Evolutionary conservation across 2,888 invertebrate species (phyloP), one percentile per base, ranked within the genome.

Genomic region (Callinectes sapidus): DNA sequence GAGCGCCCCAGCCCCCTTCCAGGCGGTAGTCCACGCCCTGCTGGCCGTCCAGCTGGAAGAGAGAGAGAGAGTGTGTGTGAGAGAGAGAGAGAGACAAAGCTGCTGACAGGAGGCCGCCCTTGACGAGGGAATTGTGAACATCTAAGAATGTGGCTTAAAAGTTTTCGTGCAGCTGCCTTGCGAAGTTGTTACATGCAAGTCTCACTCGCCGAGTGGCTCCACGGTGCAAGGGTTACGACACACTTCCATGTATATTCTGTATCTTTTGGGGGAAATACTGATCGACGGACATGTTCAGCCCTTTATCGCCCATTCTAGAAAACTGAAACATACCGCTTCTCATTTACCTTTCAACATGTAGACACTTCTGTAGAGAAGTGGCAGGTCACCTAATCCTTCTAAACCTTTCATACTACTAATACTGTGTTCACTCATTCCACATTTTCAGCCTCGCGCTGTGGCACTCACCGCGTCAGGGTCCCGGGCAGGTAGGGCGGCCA

Each of bases 381-480:
- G 6, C 71, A 71, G 28, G 71, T 71, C 6, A 71, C 28, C 71
- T 71, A 1, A 71, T 71, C n/a, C n/a, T 71, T 28, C 5, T 71
- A 28, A 61, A 23, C 18, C 23, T 61, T 61, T 61, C 61, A 61
- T 23, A 61, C 16, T 23, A 18, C 61, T 18, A 23, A 71, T 71
- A 71, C 28, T 71, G 5, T 23, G 61, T 61, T 61, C 71, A n/a
- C 23, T 71, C 28, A 71, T 2, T 71, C 10, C 23, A 28, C n/a
- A 28, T 6, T 23, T 28, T 71, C 18, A 71, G 5, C 28, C 28
- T 71, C 28, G 66, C 71, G 28, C 13, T 8, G 71, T 28, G 71
- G 71, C 48, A 91, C 92, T 90, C 90, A 92, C 92, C 90, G 81
- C 90, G 42, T 92, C 92, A 28, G 90, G 90, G 48, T 92, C 92